Percentiles rank a stretch among this genome's conserved stretches.
Evolutionary conservation across 2,113 vertebrate genomes (phyloP).

Genomic region (Mormyrus iriodes): DNA sequence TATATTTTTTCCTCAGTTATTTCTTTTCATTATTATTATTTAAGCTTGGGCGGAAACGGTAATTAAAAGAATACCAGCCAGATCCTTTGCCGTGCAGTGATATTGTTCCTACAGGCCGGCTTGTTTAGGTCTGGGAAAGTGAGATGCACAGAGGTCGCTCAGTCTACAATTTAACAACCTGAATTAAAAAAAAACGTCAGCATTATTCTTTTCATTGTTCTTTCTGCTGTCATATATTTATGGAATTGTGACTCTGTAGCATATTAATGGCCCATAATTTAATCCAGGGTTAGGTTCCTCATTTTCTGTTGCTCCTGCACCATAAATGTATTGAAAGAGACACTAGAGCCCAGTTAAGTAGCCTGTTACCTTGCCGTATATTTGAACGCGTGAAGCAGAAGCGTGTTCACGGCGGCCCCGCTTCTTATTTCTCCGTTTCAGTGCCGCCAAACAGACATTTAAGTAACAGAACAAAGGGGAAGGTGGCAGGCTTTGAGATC

Average conservation of each 20-base stretch:
- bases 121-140: neutral
- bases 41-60: no score
- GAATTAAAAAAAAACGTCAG: neutral
- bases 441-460: neutral
- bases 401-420: neutral
- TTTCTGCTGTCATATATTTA: neutral
- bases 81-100: neutral
- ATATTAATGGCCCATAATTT: neutral
- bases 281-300: neutral
- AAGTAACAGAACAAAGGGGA: neutral
- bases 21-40: neutral
- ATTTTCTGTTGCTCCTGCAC: neutral
- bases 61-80: neutral
- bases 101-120: neutral
- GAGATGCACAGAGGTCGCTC: neutral
- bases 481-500: neutral
- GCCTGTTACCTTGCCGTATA: neutral
- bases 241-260: neutral
- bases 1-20: neutral
- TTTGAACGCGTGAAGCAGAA: neutral
- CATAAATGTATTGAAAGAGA: neutral
- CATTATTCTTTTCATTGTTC: neutral
- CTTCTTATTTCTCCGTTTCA: slow-evolving; percentile 1
- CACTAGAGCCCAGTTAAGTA: neutral
- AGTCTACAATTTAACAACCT: neutral